Conservation (phyloP, 2,797 vertebrate genomes). For the Pteropus rufus region DNA sequence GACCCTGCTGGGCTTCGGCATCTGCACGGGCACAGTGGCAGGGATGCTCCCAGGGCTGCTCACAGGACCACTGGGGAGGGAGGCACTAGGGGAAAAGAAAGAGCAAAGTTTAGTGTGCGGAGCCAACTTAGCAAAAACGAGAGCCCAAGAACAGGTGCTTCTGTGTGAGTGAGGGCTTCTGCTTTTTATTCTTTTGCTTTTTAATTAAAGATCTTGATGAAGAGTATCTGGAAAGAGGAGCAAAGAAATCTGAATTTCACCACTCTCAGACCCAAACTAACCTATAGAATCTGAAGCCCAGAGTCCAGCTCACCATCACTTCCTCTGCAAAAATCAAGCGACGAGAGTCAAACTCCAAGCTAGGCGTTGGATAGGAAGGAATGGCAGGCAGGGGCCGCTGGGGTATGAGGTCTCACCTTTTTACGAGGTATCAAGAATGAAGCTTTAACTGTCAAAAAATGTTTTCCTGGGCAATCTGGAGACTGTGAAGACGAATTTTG, state of each 20-base stretch:
- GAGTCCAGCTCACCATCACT: neutral
- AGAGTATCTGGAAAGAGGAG: neutral
- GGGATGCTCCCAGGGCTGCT: constrained; percentile 48
- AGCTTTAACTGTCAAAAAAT: neutral
- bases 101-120: neutral
- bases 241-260: neutral
- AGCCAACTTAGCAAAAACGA: neutral
- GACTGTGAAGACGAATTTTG: neutral
- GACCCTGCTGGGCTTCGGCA: constrained; percentile 81
- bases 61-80: constrained; percentile 45
- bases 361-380: neutral
- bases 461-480: neutral
- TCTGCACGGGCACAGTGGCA: constrained; percentile 70
- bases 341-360: neutral
- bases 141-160: neutral
- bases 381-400: neutral
- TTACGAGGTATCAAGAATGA: neutral
- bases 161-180: neutral
- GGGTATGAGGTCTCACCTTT: neutral
- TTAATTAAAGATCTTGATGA: neutral
- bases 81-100: constrained; percentile 65
- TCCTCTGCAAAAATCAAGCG: neutral
- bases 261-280: neutral
- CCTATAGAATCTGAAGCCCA: neutral
- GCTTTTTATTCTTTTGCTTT: neutral